A percentile compares a stretch with the other conserved stretches of the same genome.
phyloP scores from a whole-genome alignment of 1,140 invertebrate genomes.

The Zelostemma sp. region DNA sequence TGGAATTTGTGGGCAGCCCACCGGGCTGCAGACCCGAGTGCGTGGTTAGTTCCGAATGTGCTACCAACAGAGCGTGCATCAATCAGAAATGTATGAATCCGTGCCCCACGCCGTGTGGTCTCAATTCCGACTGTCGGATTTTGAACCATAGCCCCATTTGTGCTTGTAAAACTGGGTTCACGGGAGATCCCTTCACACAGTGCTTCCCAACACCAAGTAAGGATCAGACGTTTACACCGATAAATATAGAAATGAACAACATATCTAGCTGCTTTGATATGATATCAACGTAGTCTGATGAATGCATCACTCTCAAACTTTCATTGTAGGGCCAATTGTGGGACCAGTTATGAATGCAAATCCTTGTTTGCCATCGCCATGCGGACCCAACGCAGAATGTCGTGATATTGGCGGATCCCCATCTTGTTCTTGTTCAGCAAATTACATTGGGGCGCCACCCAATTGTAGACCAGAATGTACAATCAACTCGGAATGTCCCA shows the following conservation, averaged over 20 bases:
- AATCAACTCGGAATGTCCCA: conserved; percentile 60
- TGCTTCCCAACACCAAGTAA: conserved; percentile 72
- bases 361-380: conserved; percentile 69
- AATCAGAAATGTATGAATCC: conserved; percentile 73
- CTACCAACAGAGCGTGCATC: conserved; percentile 74
- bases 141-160: conserved; percentile 72
- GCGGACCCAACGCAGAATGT: conserved; percentile 71
- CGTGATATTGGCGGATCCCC: conserved; percentile 71
- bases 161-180: conserved; percentile 67
- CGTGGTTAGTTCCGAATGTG: conserved; percentile 76
- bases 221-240: too few species aligned
- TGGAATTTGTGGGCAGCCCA: conserved; percentile 71
- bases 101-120: conserved; percentile 70
- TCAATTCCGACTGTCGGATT: conserved; percentile 71
- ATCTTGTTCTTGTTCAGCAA: conserved; percentile 74
- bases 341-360: too few species aligned
- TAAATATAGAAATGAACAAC: too few species aligned
- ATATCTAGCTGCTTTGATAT: too few species aligned
- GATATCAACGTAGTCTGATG: conserved; percentile 10
- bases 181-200: conserved; percentile 70
- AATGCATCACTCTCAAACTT: too few species aligned
- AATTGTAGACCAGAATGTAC: conserved; percentile 68
- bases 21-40: conserved; percentile 78
- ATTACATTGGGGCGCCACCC: conserved; percentile 70
- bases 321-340: too few species aligned